Evolutionary conservation across 1,140 invertebrate genomes (phyloP).

Genomic region (Drosophila kepulauana): DNA sequence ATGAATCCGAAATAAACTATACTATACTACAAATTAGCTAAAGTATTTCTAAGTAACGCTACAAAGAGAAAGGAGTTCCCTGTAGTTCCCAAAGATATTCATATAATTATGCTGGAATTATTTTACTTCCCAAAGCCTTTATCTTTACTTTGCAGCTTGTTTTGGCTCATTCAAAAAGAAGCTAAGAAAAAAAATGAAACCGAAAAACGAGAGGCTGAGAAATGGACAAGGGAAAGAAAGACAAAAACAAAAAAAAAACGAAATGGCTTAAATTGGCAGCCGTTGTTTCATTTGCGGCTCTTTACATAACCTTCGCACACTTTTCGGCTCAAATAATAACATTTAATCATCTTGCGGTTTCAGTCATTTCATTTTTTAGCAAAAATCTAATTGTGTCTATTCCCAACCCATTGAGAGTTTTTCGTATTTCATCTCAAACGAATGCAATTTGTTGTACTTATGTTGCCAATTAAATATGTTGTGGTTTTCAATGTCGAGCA

Average conservation of each 20-base stretch:
- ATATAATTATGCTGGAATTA: conserved; percentile 45
- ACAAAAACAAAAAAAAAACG: conserved; percentile 42
- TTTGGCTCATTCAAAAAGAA: conserved; percentile 36
- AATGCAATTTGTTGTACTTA: conserved; percentile 70
- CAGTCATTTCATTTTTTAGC: conserved; percentile 19
- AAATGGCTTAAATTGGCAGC: conserved; percentile 54
- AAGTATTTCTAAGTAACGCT: conserved; percentile 7
- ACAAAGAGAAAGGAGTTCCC: conserved; percentile 27
- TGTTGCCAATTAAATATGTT: conserved; percentile 69
- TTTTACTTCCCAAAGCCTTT: conserved; percentile 47
- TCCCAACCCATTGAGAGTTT: conserved; percentile 9
- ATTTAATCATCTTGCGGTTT: conserved; percentile 71
- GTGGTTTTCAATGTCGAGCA: conserved; percentile 59
- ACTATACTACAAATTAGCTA: conserved; percentile 7
- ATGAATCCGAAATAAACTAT: conserved; percentile 3
- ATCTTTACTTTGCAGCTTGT: conserved; percentile 52
- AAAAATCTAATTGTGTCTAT: conserved; percentile 25
- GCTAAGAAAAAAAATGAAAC: conserved; percentile 1
- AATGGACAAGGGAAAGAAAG: conserved; percentile 48
- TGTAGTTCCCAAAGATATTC: conserved; percentile 22
- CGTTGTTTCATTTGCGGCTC: conserved; percentile 36
- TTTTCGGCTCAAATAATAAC: conserved; percentile 52
- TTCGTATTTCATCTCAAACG: conserved; percentile 51
- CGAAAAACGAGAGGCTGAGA: conserved; percentile 38
- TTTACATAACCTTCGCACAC: conserved; percentile 48